These are phyloP conservation scores for Cuculus canorus DNA, from an alignment of 2,797 vertebrate species.

Conservation along the genomic window DNA sequence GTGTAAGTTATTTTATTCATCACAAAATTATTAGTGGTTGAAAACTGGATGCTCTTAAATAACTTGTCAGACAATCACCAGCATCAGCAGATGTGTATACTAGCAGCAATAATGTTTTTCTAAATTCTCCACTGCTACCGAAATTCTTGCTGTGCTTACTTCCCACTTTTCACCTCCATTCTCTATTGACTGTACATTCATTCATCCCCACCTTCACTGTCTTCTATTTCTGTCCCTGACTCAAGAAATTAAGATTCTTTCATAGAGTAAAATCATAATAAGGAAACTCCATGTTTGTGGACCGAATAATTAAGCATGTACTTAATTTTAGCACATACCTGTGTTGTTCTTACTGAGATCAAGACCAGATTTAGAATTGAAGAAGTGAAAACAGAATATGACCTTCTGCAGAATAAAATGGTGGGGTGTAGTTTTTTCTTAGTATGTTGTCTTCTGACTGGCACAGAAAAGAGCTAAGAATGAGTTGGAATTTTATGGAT, in stretches of 20 bases:
- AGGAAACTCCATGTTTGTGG: not conserved
- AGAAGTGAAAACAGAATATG: accelerated
- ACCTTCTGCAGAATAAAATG: not conserved
- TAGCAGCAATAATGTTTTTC: not conserved
- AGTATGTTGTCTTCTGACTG: not conserved
- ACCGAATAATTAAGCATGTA: not conserved
- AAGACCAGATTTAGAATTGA: not conserved
- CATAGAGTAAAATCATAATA: not conserved
- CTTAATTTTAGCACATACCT: not conserved
- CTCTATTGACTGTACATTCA: not conserved
- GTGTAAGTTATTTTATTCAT: not conserved
- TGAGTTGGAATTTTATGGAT: not conserved
- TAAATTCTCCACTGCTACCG: not conserved
- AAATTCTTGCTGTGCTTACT: not conserved
- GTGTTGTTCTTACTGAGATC: not conserved
- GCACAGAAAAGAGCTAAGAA: not conserved
- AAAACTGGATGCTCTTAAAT: not conserved
- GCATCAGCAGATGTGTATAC: not conserved
- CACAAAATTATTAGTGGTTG: not conserved
- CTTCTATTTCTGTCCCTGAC: not conserved
- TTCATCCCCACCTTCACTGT: accelerated
- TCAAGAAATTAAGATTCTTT: not conserved
- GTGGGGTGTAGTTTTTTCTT: not conserved
- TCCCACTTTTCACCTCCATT: not conserved
- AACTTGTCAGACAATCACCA: not conserved